Base-by-base conservation (phyloP, 2,113 vertebrate species). In the Zootoca vivipara region DNA sequence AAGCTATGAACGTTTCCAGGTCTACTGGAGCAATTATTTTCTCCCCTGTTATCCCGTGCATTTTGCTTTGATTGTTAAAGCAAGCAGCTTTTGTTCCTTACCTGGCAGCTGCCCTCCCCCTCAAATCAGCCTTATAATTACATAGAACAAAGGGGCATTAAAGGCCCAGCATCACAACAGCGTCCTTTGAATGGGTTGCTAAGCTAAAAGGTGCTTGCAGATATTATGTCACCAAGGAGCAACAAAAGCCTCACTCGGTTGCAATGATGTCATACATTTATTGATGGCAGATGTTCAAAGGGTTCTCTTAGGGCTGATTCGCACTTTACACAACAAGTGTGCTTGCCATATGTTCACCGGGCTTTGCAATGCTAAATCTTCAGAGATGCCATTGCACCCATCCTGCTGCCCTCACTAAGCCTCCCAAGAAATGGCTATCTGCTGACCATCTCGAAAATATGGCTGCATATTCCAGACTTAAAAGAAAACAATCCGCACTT, bases 21-120 rank as follows among this genome's bases (percentile, higher is more conserved):
- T 93, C 91, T 85, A 67, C 83, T 93, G 91, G 95, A 93, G 84
- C 88, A 10, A 12, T 87, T 87, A 82, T 83, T 92, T 95, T 93
- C 87, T 94, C 86, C 95, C 91, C 33, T 87, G 0, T 75, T 82
- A 90, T 86, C 0, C 0, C 81, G 28, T 15, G 33, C 85, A 91
- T 85, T 89, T 38, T 52, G 88, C 70, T 42, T 40, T 1, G 7
- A 64, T 38, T 79, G 46, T 42, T 78, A 85, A 89, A 89, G 38
- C 46, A 70, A 78, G 46, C 33, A 62, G 72, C 78, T 86, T 73
- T 77, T 82, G 40, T 86, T 81, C 81, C 33, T 87, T 84, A 75
- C 75, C 89, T 83, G 87, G 70, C 87, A 88, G 70, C 80, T 83
- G 87, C n/a, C 80, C 58, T 83, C 52, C 72, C 58, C 70, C 46